Conservation (phyloP, 2,888 invertebrate species). For the Morinoia aosen region DNA sequence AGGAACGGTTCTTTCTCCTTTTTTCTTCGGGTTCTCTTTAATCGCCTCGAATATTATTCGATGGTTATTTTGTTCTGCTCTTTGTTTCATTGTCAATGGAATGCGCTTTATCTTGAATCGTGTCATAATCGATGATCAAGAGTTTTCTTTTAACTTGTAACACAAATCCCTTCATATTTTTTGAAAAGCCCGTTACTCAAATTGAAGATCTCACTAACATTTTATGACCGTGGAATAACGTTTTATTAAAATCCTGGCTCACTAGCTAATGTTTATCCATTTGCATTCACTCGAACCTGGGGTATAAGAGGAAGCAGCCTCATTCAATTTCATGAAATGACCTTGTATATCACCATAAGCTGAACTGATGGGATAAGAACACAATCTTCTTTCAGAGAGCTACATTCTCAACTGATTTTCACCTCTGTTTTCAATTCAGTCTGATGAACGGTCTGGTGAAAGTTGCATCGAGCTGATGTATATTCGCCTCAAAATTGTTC, state of each 20-base stretch:
- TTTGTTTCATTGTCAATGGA: neutral
- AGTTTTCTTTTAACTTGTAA: neutral
- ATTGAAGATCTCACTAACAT: neutral
- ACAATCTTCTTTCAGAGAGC: neutral
- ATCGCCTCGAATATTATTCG: neutral
- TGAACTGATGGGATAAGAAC: neutral
- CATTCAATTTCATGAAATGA: neutral
- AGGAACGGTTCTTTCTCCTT: neutral
- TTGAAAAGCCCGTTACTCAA: neutral
- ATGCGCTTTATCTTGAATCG: neutral
- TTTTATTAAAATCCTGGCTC: neutral
- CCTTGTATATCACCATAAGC: neutral
- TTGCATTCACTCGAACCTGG: neutral
- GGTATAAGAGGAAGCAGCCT: neutral
- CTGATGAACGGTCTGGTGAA: too few species aligned
- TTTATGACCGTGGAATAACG: neutral
- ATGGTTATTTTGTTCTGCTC: neutral
- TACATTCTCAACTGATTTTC: too few species aligned
- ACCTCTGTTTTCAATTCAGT: too few species aligned
- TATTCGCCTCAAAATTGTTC: too few species aligned
- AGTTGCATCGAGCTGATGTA: too few species aligned
- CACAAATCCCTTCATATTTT: neutral
- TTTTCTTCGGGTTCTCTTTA: too few species aligned
- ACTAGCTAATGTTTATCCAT: neutral
- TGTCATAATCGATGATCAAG: neutral